A percentile compares a stretch with the other conserved stretches of the same genome.
Conservation (phyloP, 1,140 invertebrate genomes). For the Drosophila watanabei region DNA sequence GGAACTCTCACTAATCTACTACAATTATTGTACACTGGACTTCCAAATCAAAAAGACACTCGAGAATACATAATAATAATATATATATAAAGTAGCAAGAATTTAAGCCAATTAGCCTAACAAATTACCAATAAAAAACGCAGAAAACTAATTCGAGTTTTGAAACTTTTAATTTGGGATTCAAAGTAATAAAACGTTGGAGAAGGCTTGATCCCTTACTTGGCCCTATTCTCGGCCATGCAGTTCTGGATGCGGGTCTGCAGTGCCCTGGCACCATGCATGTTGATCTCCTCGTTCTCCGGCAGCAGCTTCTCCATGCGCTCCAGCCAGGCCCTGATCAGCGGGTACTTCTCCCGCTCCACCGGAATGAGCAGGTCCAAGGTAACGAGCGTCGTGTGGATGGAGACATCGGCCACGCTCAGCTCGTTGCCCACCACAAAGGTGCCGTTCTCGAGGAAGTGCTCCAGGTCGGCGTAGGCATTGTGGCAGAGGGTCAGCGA, state of each 20-base stretch:
- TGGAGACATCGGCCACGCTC: conserved; percentile 88
- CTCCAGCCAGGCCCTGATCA: conserved; percentile 57
- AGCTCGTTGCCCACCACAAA: conserved; percentile 86
- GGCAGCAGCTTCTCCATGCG: conserved; percentile 62
- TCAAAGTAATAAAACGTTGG: too few species aligned
- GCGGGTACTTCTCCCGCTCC: conserved; percentile 48
- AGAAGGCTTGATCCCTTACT: conserved; percentile 3
- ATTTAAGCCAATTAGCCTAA: conserved; percentile 72
- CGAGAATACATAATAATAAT: conserved; percentile 18
- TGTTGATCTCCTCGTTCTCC: conserved; percentile 69
- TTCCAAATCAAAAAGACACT: conserved; percentile 76
- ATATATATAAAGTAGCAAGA: conserved; percentile 53
- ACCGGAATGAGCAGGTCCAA: conserved; percentile 79
- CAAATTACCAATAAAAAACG: conserved; percentile 51
- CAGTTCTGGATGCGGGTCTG: conserved; percentile 52
- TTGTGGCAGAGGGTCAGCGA: conserved; percentile 82
- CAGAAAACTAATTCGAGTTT: conserved; percentile 41
- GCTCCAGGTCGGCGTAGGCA: conserved; percentile 86
- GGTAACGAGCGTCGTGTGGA: conserved; percentile 85
- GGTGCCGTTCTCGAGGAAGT: conserved; percentile 79
- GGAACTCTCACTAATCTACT: conserved; percentile 31
- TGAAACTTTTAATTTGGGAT: neutral
- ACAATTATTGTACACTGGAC: conserved; percentile 59
- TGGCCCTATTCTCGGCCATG: conserved; percentile 58
- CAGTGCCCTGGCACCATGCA: conserved; percentile 63